A percentile compares a stretch with the other conserved stretches of the same genome.
Evolutionary conservation across 92 coral and sea anemone genomes (phyloP).

Genomic region (Zoanthus sansibaricus): DNA sequence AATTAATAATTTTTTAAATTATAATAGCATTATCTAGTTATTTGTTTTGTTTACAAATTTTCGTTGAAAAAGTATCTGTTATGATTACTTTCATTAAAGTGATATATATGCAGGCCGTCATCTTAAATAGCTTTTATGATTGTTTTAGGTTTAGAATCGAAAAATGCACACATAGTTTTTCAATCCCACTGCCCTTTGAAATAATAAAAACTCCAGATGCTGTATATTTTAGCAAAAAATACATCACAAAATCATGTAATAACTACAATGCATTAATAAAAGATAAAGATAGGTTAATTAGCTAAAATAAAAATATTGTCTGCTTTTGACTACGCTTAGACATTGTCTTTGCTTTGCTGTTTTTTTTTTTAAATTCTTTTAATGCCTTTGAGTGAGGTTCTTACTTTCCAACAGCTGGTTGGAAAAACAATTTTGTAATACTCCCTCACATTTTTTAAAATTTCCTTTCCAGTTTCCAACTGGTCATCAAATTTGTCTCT

Average conservation of each 20-base stretch:
- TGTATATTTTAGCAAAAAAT: neutral
- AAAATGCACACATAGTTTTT: neutral
- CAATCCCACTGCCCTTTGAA: neutral
- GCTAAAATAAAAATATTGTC: neutral
- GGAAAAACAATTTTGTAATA: conserved; percentile 4
- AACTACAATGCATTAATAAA: neutral
- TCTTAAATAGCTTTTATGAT: neutral
- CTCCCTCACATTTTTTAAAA: conserved; percentile 10
- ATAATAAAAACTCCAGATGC: neutral
- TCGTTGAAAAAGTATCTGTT: neutral
- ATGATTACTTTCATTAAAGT: neutral
- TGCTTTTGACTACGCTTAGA: neutral
- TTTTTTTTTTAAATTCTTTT: conserved; percentile 15
- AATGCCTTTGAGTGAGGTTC: conserved; percentile 1
- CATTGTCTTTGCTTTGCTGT: neutral
- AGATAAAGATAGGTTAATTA: neutral
- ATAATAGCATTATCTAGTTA: no score
- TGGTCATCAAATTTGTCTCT: neutral
- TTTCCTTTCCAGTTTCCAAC: conserved; percentile 11
- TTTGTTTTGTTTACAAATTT: neutral
- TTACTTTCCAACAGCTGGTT: conserved; percentile 7
- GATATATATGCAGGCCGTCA: neutral
- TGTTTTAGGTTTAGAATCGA: neutral
- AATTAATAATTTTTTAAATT: no score
- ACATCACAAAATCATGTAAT: neutral